phyloP scores from a whole-genome alignment of 2,113 vertebrate genomes.

The Lamprologus ornatipinnis region DNA sequence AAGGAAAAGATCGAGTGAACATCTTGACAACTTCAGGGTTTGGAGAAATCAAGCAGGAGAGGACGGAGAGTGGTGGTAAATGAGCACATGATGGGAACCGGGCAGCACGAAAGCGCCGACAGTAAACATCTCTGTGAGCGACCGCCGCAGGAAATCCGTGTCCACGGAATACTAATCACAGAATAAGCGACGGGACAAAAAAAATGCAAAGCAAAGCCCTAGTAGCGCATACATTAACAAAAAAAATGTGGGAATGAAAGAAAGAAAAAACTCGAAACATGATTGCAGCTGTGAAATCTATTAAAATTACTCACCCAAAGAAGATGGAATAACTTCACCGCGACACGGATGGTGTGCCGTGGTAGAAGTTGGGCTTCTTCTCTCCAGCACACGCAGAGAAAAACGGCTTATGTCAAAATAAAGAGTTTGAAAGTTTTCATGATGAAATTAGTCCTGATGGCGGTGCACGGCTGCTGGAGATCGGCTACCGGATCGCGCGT shows the following conservation, averaged over 20 bases:
- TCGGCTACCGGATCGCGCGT: slow-evolving; percentile 43
- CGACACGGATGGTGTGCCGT: not conserved
- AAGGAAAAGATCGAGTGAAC: not conserved
- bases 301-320: slow-evolving; percentile 33
- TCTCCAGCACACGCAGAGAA: not conserved
- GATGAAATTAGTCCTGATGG: slow-evolving; percentile 43
- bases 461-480: not conserved
- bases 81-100: not conserved
- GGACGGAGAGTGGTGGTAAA: not conserved
- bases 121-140: slow-evolving; percentile 48
- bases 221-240: not conserved
- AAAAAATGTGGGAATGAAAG: not conserved
- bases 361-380: slow-evolving; percentile 31
- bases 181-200: slow-evolving; percentile 16
- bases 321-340: slow-evolving; percentile 26
- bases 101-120: not conserved
- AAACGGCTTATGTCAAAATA: not conserved
- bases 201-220: not conserved
- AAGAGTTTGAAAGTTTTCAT: slow-evolving; percentile 29
- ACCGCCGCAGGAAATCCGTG: slow-evolving; percentile 61
- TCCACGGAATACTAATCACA: slow-evolving; percentile 73
- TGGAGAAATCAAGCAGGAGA: not conserved
- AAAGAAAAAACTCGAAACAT: not conserved
- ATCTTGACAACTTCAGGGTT: not conserved
- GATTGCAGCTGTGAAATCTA: not conserved